Evolutionary conservation across 1,140 invertebrate genomes (phyloP), one percentile per base, ranked within the genome.

Genomic region (Drosophila rhopaloa): DNA sequence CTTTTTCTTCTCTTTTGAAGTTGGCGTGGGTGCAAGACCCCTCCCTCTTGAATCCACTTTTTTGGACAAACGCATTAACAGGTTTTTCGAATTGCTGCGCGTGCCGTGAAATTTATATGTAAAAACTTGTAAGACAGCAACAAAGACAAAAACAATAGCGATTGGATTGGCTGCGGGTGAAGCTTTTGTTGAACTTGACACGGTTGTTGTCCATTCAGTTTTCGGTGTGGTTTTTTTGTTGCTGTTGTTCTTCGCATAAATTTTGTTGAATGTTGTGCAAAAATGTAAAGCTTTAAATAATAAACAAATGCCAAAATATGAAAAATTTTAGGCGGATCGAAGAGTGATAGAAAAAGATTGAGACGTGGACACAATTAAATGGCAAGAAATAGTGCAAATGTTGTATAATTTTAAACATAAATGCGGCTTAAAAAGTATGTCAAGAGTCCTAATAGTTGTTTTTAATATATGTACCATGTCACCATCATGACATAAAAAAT

Each of bases 101-200:
- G 83, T 86, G 83, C 79, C 83, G 63, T 66, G 79, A 82, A 82
- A 79, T 82, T 62, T 67, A 66, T 75, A 53, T 81, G 60, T 68
- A 63, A 75, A 75, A 83, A 71, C 73, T 72, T 84, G 55, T 73
- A 80, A 81, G 76, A 56, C 74, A 35, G 44, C 54, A 61, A 63
- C 79, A 78, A 76, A 48, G 43, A 16, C 41, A 35, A 63, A 67
- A 67, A 63, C 50, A 77, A 78, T 56, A 58, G 58, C 66, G 74
- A 81, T 71, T 68, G 51, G 65, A 70, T 70, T 59, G 62, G 66
- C 76, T 54, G 62, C 79, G 83, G 79, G 75, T 79, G 79, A 82
- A 86, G 82, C 83, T 83, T 86, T 83, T 88, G 83, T 79, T 86
- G 83, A 86, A 86, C 83, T 86, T 86, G 83, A 86, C 83, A 86